Evolutionary conservation across 2,888 invertebrate genomes (phyloP).

Genomic region (Pemphredon lugubris): DNA sequence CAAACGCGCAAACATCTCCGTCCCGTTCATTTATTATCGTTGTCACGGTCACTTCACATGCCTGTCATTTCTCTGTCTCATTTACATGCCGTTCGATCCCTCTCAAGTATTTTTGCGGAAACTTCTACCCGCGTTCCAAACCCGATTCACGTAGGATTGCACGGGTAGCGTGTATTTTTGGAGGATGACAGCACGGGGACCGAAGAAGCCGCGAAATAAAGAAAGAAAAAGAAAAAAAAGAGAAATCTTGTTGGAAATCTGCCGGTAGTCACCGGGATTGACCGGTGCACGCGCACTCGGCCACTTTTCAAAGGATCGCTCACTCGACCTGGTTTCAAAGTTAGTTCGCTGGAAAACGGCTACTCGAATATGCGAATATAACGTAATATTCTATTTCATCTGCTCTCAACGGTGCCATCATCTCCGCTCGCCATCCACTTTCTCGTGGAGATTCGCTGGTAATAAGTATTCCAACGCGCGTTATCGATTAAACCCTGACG

Average conservation of each 20-base stretch:
- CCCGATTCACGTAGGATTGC: constrained; percentile 12
- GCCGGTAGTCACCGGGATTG: neutral
- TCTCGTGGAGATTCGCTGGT: too few species aligned
- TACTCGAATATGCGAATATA: too few species aligned
- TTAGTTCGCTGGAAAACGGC: too few species aligned
- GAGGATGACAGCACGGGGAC: neutral
- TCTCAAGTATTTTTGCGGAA: neutral
- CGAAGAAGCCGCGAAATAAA: neutral
- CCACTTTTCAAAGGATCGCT: too few species aligned
- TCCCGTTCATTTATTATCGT: constrained; percentile 9
- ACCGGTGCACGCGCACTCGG: too few species aligned
- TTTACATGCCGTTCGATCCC: neutral
- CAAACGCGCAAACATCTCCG: too few species aligned
- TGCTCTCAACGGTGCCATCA: too few species aligned
- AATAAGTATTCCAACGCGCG: too few species aligned
- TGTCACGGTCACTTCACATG: neutral
- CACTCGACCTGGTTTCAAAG: too few species aligned
- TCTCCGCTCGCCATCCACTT: too few species aligned
- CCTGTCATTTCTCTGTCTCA: neutral
- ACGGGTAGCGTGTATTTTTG: constrained; percentile 3
- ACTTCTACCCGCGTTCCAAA: neutral
- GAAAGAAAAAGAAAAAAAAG: neutral
- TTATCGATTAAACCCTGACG: too few species aligned
- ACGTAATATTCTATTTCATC: too few species aligned
- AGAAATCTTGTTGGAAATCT: neutral